Conservation (phyloP, 2,797 vertebrate species). For the Sardinella longiceps region DNA sequence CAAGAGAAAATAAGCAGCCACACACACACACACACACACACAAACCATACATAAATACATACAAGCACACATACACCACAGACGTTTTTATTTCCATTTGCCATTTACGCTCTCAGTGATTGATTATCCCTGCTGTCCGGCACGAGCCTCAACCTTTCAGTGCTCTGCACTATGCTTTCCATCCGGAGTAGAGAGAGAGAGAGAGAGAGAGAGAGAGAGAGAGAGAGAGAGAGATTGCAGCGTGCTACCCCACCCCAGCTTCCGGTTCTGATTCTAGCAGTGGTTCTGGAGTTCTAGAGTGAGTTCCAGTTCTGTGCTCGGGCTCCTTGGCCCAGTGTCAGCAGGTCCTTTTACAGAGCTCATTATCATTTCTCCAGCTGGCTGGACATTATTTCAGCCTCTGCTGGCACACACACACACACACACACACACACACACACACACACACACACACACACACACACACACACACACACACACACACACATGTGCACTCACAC, state of each 20-base stretch:
- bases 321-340: neutral
- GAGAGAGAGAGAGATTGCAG: neutral
- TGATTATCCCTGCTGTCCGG: neutral
- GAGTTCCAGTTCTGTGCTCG: neutral
- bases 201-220: slow-evolving; percentile 31
- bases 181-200: slow-evolving; percentile 8
- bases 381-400: slow-evolving; percentile 24
- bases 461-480: neutral
- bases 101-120: slow-evolving; percentile 7
- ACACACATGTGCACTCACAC: neutral
- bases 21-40: neutral
- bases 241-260: neutral
- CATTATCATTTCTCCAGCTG: slow-evolving; percentile 22
- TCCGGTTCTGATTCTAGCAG: neutral
- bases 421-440: slow-evolving; percentile 8
- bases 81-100: neutral
- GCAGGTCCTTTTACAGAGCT: neutral
- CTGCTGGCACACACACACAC: slow-evolving; percentile 1
- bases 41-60: slow-evolving; percentile 8
- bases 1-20: neutral
- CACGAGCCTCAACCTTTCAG: neutral
- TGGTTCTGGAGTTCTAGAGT: neutral
- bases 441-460: neutral
- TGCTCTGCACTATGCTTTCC: neutral
- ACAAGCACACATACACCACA: slow-evolving; percentile 1